Base-by-base conservation (phyloP, 2,113 vertebrate species). In the Amphilophus citrinellus region DNA sequence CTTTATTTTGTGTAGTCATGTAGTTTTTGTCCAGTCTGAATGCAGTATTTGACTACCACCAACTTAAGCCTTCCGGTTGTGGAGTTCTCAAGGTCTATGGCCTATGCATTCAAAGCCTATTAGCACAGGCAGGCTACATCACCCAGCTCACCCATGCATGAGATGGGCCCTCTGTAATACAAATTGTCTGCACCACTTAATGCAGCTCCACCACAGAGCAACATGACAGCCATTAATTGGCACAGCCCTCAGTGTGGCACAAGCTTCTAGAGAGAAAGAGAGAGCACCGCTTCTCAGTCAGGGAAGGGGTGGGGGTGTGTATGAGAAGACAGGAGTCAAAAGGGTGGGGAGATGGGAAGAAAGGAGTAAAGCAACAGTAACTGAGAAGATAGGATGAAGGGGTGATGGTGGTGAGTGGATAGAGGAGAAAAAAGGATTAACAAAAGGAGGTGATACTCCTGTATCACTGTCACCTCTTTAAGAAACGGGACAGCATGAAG, bases 141-240 rank as follows among this genome's bases (percentile, higher is more conserved):
- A 92, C 84, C 88, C 85, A 76, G 93, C 80, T 84, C 90, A 93
- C 57, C 95, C 94, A 94, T 92, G 95, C 93, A 91, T 95, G 94
- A 92, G 90, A 95, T 95, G 88, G 92, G 87, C 77, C 91, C 87
- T 94, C 90, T 96, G 95, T 95, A 95, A 95, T 94, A 95, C 95
- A 95, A 95, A 95, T 94, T 93, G 94, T 95, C 92, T 87, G 89
- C 86, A 85, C 87, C 91, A 89, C 93, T 95, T 94, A 94, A 63
- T 30, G 81, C 88, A 71, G 58, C 87, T 87, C 83, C 85, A 79
- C 79, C 87, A 73, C 65, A 79, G 88, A 94, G 91, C 87, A 95
- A 95, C 95, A 95, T 93, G 95, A 94, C 92, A 92, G 92, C 62
- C 62, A 88, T 93, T 96, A 94, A 96, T 94, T 93, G 93, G 82